phyloP scores from a whole-genome alignment of 2,888 invertebrate genomes.

The Acleris cristana region DNA sequence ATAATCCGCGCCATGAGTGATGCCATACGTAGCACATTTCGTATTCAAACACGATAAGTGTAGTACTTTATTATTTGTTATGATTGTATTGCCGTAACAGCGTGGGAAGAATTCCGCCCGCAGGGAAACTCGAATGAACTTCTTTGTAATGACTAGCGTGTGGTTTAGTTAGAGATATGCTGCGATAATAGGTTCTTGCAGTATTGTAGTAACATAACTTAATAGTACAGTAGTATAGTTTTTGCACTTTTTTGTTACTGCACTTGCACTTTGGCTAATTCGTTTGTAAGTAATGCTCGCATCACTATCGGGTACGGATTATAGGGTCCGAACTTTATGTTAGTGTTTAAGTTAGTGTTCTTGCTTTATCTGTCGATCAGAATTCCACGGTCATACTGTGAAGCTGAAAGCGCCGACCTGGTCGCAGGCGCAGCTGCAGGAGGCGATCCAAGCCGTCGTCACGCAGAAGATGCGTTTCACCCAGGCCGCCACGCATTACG shows the following conservation, averaged over 20 bases:
- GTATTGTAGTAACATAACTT: conserved; percentile 16
- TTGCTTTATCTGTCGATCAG: conserved; percentile 65
- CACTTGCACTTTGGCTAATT: background rate
- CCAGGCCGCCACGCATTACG: conserved; percentile 88
- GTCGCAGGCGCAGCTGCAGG: conserved; percentile 89
- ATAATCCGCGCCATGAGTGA: conserved; percentile 50
- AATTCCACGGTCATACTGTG: conserved; percentile 85
- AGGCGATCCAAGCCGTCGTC: conserved; percentile 90
- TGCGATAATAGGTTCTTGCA: conserved; percentile 20
- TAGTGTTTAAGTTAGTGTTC: conserved; percentile 48
- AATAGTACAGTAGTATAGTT: conserved; percentile 16
- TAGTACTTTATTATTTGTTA: conserved; percentile 42
- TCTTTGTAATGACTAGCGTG: conserved; percentile 27
- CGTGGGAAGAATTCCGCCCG: conserved; percentile 50
- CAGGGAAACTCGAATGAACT: conserved; percentile 40
- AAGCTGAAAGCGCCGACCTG: conserved; percentile 90
- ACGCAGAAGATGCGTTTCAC: conserved; percentile 91
- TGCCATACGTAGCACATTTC: conserved; percentile 50
- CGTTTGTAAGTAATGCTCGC: background rate
- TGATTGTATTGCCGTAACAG: conserved; percentile 40
- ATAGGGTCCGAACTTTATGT: conserved; percentile 40
- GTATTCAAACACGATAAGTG: conserved; percentile 49
- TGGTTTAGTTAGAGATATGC: conserved; percentile 18
- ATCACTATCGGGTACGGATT: conserved; percentile 41
- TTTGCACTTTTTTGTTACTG: conserved; percentile 4